A percentile compares a stretch with the other conserved stretches of the same genome.
These are phyloP conservation scores for Apodemia mormo DNA, from an alignment of 2,888 invertebrate genomes.

Conservation along the genomic window DNA sequence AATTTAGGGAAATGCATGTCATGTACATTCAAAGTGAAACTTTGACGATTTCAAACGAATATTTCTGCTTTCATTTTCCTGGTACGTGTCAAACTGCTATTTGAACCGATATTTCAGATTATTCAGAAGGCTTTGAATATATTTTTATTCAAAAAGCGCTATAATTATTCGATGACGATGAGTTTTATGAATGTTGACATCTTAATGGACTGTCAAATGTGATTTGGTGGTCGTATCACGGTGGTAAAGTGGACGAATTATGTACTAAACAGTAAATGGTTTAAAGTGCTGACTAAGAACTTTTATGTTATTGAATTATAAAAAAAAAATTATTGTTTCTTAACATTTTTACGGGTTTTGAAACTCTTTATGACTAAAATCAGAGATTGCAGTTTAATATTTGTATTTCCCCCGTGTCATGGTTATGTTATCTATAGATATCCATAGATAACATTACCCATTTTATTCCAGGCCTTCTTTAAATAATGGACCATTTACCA, in stretches of 20 bases:
- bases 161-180: background rate
- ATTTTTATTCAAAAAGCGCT: background rate
- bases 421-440: no score
- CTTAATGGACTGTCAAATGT: conserved; percentile 11
- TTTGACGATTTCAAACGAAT: background rate
- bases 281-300: background rate
- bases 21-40: conserved; percentile 5
- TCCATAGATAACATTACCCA: no score
- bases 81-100: background rate
- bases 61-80: conserved; percentile 9
- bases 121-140: background rate
- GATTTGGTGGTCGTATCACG: background rate
- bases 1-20: conserved; percentile 1
- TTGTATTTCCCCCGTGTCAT: no score
- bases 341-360: no score
- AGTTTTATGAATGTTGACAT: background rate
- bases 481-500: no score
- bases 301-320: no score
- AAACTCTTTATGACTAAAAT: no score
- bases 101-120: background rate
- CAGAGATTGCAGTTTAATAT: no score
- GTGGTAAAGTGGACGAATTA: background rate
- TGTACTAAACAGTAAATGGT: background rate
- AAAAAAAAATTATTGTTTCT: no score
- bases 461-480: no score